Conservation (phyloP, 2,888 invertebrate genomes). For the Heterodera filipjevi region DNA sequence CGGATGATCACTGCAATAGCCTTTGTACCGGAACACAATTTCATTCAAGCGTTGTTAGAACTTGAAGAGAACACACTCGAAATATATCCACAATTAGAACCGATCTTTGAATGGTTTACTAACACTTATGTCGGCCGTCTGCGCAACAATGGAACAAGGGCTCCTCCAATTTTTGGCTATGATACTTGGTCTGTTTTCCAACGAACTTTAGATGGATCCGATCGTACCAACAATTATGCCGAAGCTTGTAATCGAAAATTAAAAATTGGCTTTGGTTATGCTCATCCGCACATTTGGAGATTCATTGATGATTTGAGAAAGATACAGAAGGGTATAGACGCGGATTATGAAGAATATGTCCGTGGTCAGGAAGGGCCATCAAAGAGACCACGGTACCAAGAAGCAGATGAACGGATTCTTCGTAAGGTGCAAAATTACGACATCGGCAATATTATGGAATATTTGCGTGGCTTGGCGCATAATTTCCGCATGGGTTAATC, state of each 20-base stretch:
- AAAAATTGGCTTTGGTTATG: conserved; percentile 20
- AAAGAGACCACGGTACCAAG: neutral
- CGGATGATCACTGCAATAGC: conserved; percentile 28
- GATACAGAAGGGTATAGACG: conserved; percentile 1
- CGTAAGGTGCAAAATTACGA: neutral
- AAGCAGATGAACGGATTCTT: neutral
- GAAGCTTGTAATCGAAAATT: conserved; percentile 32
- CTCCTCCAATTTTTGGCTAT: conserved; percentile 16
- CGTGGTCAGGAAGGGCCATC: neutral
- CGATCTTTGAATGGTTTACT: conserved; percentile 24
- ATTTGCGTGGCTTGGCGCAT: neutral
- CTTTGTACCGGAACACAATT: conserved; percentile 24
- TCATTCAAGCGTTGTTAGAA: neutral
- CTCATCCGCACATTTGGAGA: conserved; percentile 35
- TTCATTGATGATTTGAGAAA: too few relatives aligned
- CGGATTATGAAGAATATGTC: conserved; percentile 24
- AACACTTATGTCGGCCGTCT: conserved; percentile 21
- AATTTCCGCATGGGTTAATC: too few relatives aligned
- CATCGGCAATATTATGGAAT: neutral
- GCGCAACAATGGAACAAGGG: conserved; percentile 2
- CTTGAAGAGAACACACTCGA: conserved; percentile 23
- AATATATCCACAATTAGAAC: conserved; percentile 9
- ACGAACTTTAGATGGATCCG: conserved; percentile 26
- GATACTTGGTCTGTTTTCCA: conserved; percentile 28
- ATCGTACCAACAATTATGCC: conserved; percentile 32